Evolutionary conservation across 2,888 invertebrate species (phyloP), one percentile per base, ranked within the genome.

Genomic region (Ennomos quercinarius): DNA sequence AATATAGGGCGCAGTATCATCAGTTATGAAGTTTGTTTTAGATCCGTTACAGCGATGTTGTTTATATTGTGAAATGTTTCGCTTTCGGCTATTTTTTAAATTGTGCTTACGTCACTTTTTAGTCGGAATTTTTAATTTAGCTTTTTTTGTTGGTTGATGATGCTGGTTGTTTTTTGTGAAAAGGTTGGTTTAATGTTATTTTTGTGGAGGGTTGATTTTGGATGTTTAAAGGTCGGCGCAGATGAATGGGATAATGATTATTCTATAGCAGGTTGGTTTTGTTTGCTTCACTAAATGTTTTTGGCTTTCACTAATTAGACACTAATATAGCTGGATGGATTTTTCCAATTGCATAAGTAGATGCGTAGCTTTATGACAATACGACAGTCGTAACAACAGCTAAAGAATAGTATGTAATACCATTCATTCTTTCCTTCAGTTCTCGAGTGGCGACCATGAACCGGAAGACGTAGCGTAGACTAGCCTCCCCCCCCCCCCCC

Each of bases 191-290:
- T 83, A 83, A 72, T 66, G 63, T 70, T 71, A 58, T 70, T 72
- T 74, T 76, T 73, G 66, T 61, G 61, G 68, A 71, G 70, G 66
- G 66, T 54, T 66, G 64, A 60, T 61, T 67, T 62, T 61, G 13
- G 27, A 46, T 49, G 60, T 64, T 64, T 59, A 63, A 64, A 66
- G 53, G 66, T 67, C 67, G 67, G 80, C 35, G 67, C 64, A 84
- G 87, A 87, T 91, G 84, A 89, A 91, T 85, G 88, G 84, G n/a
- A n/a, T n/a, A 89, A 87, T 91, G 89, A 92, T 92, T 91, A 90
- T 91, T 91, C 89, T 89, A 91, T 89, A 84, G 86, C 80, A 73
- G 72, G 77, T 82, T 83, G 84, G 87, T 84, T 84, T 89, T 91
- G 90, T 91, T 92, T 91, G 92, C 91, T 92, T 91, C 2, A 1